phyloP scores from a whole-genome alignment of 2,888 invertebrate species.

The Coelinius sp. region DNA sequence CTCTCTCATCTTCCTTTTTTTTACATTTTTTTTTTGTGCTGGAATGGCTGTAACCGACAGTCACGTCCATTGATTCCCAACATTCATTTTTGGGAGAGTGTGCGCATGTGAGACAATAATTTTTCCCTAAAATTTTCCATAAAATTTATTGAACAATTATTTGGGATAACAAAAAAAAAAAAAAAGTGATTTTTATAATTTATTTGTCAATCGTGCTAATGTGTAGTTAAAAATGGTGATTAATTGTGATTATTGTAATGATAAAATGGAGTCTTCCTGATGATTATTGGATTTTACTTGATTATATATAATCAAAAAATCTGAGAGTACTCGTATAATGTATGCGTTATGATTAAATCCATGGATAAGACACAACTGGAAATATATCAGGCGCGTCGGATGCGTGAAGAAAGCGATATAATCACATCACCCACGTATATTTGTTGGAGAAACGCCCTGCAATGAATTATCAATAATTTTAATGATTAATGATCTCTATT shows the following conservation, averaged over 20 bases:
- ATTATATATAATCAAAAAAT: not conserved
- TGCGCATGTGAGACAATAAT: slow-evolving; percentile 41
- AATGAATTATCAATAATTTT: slow-evolving; percentile 22
- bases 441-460: slow-evolving; percentile 34
- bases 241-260: not conserved
- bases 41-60: slow-evolving; percentile 24
- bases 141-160: not conserved
- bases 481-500: too few relatives aligned
- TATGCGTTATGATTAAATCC: not conserved
- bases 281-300: not conserved
- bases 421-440: slow-evolving; percentile 30
- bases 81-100: slow-evolving; percentile 31
- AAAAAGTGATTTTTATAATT: too few relatives aligned
- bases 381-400: slow-evolving; percentile 28
- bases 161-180: slow-evolving; percentile 5
- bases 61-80: slow-evolving; percentile 38
- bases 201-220: not conserved
- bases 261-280: not conserved
- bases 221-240: not conserved
- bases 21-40: slow-evolving; percentile 29
- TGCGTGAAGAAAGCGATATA: slow-evolving; percentile 35
- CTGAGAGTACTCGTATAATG: not conserved
- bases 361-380: slow-evolving; percentile 25
- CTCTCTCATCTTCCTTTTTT: slow-evolving; percentile 17
- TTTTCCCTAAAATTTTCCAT: not conserved